Base-by-base conservation (phyloP, 1,140 invertebrate species). In the Meloidogyne hapla region DNA sequence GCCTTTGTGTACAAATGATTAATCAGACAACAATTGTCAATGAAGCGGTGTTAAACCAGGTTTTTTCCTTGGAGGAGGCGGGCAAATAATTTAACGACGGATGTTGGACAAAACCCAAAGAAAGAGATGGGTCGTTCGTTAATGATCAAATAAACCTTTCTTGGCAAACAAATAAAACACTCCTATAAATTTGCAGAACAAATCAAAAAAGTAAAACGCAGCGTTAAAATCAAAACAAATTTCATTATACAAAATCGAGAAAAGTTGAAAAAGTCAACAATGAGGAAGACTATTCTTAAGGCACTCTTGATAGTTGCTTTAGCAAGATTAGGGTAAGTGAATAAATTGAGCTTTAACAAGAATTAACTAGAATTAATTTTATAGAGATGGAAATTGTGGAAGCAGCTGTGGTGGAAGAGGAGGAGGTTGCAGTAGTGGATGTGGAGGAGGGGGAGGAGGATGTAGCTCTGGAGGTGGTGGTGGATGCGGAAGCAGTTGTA, bases 301-400 rank as follows among this genome's bases (percentile, higher is more conserved):
- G 15, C 13, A 66, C 21, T 66, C 18, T 18, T 56, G 48, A 56
- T 56, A 56, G 18, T 56, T n/a, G 48, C 48, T 6, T n/a, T 56
- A 13, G 4, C 48, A 56, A 56, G 18, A n/a, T 56, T 56, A 56
- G 48, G 48, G 48, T 56, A 65, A 15, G 64, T 65, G n/a, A 25
- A 8, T 33, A n/a, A 4, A 18, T 25, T n/a, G 18, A 28, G 26
- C 13, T n/a, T 66, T 38, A 18, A 21, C 3, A n/a, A 23, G 21
- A 66, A 5, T 26, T 66, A 28, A 28, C 1, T 66, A 66, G n/a
- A n/a, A n/a, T 66, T 38, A n/a, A n/a, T 4, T 25, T 6, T n/a
- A 66, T 42, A 66, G 65, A 18, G 48, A 56, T 56, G 48, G 48
- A 56, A 18, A 66, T 25, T 42, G 38, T n/a, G 65, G 65, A 66